Conservation (phyloP, 2,888 invertebrate species). For the Cotesia congregata region DNA sequence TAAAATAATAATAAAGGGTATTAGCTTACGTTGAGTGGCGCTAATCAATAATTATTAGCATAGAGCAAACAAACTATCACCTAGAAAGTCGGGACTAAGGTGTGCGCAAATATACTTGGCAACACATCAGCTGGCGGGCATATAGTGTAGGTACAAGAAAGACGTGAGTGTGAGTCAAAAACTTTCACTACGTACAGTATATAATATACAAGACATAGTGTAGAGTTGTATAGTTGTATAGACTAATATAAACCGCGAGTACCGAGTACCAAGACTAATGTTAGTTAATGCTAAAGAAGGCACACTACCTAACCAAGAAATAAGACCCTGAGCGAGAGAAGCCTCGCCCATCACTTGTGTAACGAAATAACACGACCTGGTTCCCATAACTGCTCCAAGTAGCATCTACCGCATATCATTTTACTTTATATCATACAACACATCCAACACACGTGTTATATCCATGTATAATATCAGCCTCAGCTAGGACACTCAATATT, state of each 20-base stretch:
- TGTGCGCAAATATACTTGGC: constrained; percentile 6
- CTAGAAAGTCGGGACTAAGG: background rate
- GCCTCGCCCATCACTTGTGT: constrained; percentile 16
- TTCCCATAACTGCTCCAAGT: constrained; percentile 7
- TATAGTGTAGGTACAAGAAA: no score
- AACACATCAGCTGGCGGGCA: no score
- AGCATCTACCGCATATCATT: background rate
- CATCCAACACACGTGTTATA: background rate
- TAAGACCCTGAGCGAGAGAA: constrained; percentile 11
- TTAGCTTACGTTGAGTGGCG: background rate
- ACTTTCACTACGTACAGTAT: no score
- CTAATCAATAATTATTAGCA: constrained; percentile 7
- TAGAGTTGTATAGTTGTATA: no score
- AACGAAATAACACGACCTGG: constrained; percentile 15
- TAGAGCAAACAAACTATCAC: background rate
- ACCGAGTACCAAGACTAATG: no score
- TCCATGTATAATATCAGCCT: no score
- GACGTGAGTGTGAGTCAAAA: no score
- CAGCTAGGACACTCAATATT: no score
- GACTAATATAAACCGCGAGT: no score
- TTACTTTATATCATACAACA: background rate
- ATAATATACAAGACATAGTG: no score
- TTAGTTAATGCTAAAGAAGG: background rate
- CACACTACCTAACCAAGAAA: constrained; percentile 1
- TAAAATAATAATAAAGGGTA: no score